Evolutionary conservation across 2,888 invertebrate species (phyloP).

Genomic region (Drosophila bunnanda): DNA sequence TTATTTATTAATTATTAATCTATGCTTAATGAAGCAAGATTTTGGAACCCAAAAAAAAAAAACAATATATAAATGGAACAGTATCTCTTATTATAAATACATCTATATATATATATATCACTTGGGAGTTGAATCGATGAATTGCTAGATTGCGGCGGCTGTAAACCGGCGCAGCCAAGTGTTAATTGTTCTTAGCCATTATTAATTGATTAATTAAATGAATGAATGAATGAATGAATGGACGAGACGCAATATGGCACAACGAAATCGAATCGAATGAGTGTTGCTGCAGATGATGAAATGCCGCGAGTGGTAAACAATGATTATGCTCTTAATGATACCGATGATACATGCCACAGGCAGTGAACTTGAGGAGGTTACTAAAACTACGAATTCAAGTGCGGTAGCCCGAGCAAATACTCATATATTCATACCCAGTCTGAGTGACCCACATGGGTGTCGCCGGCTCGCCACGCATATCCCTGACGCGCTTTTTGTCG

Average conservation of each 20-base stretch:
- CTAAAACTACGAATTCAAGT: slow-evolving; percentile 72
- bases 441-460: slow-evolving; percentile 37
- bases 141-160: slow-evolving; percentile 38
- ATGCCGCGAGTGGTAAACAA: slow-evolving; percentile 21
- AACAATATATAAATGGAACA: too few relatives aligned
- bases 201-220: slow-evolving; percentile 56
- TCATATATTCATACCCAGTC: slow-evolving; percentile 22
- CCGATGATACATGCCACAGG: neutral
- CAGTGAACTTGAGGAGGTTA: slow-evolving; percentile 77
- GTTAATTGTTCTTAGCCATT: slow-evolving; percentile 55
- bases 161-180: slow-evolving; percentile 56
- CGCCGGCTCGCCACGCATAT: slow-evolving; percentile 10
- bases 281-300: slow-evolving; percentile 49
- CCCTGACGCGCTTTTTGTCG: slow-evolving; percentile 18
- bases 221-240: slow-evolving; percentile 15
- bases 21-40: neutral
- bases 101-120: too few relatives aligned
- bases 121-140: neutral
- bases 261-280: slow-evolving; percentile 24
- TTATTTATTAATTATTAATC: neutral
- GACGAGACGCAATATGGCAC: neutral
- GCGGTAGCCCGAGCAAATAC: slow-evolving; percentile 72
- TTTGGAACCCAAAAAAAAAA: too few relatives aligned
- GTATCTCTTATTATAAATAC: too few relatives aligned
- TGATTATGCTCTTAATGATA: neutral